Percentiles rank a stretch among this genome's conserved stretches.
phyloP scores from a whole-genome alignment of 2,888 invertebrate species.

The Steromphala cineraria region DNA sequence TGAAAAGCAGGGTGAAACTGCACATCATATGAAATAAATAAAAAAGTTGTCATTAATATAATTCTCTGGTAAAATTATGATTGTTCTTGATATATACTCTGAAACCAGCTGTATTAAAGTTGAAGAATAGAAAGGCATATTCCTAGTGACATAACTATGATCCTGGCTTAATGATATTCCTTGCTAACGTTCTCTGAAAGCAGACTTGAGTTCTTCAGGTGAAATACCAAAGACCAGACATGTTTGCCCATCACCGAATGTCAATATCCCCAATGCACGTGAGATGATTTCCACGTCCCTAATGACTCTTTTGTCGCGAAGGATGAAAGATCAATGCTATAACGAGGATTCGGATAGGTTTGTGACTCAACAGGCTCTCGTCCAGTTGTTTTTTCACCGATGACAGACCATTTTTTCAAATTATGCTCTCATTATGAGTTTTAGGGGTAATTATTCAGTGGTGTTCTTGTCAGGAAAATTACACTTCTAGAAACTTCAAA shows the following conservation, averaged over 20 bases:
- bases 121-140: background rate
- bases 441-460: background rate
- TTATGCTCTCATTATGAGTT: background rate
- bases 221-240: background rate
- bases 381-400: background rate
- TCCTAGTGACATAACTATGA: background rate
- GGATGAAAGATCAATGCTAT: constrained; percentile 6
- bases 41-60: too few relatives aligned
- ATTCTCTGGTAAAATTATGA: too few relatives aligned
- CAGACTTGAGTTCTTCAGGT: background rate
- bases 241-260: constrained; percentile 11
- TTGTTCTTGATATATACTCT: too few relatives aligned
- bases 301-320: constrained; percentile 17
- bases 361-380: background rate
- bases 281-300: constrained; percentile 7
- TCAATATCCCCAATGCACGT: constrained; percentile 6
- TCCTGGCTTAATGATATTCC: background rate
- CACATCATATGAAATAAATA: too few relatives aligned
- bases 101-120: background rate
- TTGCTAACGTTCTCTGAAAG: too few relatives aligned
- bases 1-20: too few relatives aligned
- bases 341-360: background rate
- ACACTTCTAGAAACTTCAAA: too few relatives aligned
- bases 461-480: background rate
- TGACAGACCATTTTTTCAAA: background rate